Percentiles rank a stretch among this genome's conserved stretches.
Evolutionary conservation across 2,113 vertebrate genomes (phyloP).

Genomic region (Vulpes ferrilata): DNA sequence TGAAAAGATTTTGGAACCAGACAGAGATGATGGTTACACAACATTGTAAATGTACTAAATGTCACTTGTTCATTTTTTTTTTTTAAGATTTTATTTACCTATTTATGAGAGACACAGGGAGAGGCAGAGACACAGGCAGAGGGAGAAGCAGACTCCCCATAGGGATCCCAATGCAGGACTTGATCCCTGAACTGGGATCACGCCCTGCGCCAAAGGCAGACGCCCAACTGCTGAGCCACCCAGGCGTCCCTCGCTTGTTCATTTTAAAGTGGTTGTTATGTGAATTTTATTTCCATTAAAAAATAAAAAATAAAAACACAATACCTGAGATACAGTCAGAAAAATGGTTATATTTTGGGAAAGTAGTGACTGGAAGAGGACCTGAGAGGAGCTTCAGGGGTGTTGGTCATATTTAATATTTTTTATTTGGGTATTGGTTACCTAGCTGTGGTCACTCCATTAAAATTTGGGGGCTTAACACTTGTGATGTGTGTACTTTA

Average conservation of each 20-base stretch:
- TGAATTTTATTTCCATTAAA: conserved; percentile 1
- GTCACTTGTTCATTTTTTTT: background rate
- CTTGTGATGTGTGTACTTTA: background rate
- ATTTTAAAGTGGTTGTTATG: background rate
- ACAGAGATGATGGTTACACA: background rate
- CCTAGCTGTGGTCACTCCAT: background rate
- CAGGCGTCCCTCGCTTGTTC: background rate
- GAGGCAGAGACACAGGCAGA: too few relatives aligned
- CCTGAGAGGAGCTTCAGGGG: background rate
- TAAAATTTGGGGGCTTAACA: background rate
- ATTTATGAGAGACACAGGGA: too few relatives aligned
- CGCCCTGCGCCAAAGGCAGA: too few relatives aligned
- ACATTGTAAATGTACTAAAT: background rate
- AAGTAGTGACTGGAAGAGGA: conserved; percentile 1
- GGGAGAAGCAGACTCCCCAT: too few relatives aligned
- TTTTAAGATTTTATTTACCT: too few relatives aligned
- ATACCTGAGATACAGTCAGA: background rate
- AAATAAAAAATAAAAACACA: background rate
- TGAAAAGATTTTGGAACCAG: conserved; percentile 33
- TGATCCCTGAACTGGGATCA: too few relatives aligned
- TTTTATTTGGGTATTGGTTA: conserved; percentile 18
- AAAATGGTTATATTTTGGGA: background rate
- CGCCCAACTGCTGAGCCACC: too few relatives aligned
- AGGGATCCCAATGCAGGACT: too few relatives aligned
- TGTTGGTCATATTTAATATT: conserved; percentile 28